Conservation (phyloP, 2,888 invertebrate genomes). For the Galerucella calmariensis region DNA sequence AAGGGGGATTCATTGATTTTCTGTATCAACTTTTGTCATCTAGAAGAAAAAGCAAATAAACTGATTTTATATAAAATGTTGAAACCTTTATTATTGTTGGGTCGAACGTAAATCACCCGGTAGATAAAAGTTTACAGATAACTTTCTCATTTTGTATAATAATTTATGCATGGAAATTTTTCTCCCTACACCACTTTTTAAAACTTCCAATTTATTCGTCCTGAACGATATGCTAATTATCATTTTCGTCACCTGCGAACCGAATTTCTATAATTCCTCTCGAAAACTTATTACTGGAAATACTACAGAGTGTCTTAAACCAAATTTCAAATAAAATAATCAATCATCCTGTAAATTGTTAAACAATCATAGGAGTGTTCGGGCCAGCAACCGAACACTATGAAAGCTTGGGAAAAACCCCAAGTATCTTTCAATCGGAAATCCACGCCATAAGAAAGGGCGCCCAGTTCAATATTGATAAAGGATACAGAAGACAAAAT, state of each 20-base stretch:
- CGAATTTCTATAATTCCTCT: background rate
- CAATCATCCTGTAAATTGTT: too few species aligned
- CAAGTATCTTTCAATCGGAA: too few species aligned
- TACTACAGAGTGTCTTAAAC: background rate
- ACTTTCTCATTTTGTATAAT: slow-evolving; percentile 9
- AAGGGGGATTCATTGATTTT: slow-evolving; percentile 10
- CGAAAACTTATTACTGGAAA: background rate
- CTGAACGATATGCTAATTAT: background rate
- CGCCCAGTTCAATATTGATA: too few species aligned
- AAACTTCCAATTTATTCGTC: slow-evolving; percentile 11
- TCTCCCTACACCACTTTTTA: background rate
- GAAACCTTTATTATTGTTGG: slow-evolving; percentile 1
- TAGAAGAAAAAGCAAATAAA: slow-evolving; percentile 16
- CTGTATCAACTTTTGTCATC: slow-evolving; percentile 15
- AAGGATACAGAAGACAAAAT: too few species aligned
- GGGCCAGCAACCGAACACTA: too few species aligned
- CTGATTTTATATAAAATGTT: background rate
- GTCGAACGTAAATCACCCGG: slow-evolving; percentile 5
- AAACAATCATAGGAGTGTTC: too few species aligned
- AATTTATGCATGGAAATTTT: slow-evolving; percentile 17
- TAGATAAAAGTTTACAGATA: slow-evolving; percentile 16
- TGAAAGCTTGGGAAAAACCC: too few species aligned
- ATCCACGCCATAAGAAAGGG: too few species aligned
- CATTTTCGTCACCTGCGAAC: slow-evolving; percentile 1
- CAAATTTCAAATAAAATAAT: too few species aligned